A percentile compares a stretch with the other conserved stretches of the same genome.
Conservation (phyloP, 1,140 invertebrate species). For the Metopolophium dirhodum region DNA sequence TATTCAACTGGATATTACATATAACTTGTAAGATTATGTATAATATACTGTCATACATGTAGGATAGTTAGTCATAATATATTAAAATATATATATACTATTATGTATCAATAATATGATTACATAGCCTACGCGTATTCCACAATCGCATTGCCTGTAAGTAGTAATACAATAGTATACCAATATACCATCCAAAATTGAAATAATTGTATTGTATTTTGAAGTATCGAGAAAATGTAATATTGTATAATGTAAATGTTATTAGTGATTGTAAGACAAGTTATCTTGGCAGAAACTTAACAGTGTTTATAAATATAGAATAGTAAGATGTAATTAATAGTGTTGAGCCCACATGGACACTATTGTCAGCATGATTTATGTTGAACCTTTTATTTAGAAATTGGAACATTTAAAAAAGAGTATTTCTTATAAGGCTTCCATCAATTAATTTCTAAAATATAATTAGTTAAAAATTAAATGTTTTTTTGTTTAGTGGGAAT, state of each 20-base stretch:
- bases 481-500: neutral
- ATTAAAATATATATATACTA: too few species aligned
- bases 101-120: neutral
- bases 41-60: neutral
- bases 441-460: conserved; percentile 10
- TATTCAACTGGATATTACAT: neutral
- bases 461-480: neutral
- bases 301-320: neutral
- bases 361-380: neutral
- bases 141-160: too few species aligned
- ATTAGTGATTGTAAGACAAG: neutral
- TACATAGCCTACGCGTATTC: neutral
- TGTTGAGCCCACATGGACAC: neutral
- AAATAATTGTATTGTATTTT: neutral
- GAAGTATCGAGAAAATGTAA: neutral
- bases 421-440: neutral
- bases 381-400: neutral
- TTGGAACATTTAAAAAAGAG: neutral
- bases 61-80: neutral
- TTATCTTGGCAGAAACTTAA: neutral
- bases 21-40: neutral
- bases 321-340: neutral
- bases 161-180: too few species aligned
- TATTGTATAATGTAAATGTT: neutral
- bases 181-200: neutral